Percentiles rank a stretch among this genome's conserved stretches.
phyloP scores from a whole-genome alignment of 2,888 invertebrate species.

The Luffia ferchaultella region DNA sequence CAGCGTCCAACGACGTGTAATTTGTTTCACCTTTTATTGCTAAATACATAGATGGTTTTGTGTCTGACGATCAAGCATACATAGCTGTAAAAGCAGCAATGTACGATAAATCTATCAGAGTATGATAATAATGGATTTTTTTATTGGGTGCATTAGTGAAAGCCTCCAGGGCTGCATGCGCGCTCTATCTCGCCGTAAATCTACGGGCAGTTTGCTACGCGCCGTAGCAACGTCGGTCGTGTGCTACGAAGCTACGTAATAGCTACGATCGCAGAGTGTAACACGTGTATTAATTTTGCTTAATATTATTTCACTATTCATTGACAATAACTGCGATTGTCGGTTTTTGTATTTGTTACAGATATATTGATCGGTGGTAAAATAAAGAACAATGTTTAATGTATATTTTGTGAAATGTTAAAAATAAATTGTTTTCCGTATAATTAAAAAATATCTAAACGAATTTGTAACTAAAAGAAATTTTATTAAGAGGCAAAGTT shows the following conservation, averaged over 20 bases:
- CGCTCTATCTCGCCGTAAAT: constrained; percentile 35
- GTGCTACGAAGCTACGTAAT: constrained; percentile 24
- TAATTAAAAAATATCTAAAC: background rate
- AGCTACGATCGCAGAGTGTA: background rate
- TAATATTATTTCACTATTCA: background rate
- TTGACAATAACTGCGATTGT: constrained; percentile 1
- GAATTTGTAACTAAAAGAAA: background rate
- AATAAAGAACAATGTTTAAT: background rate
- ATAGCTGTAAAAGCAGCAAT: background rate
- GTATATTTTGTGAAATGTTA: too few relatives aligned
- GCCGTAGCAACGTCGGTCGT: constrained; percentile 41
- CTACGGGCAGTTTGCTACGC: constrained; percentile 45
- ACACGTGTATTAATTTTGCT: background rate
- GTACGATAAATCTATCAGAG: background rate
- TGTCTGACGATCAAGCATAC: background rate
- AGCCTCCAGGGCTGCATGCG: constrained; percentile 31
- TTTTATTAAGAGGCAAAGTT: too few relatives aligned
- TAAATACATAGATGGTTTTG: background rate
- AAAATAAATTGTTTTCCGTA: background rate
- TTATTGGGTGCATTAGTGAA: constrained; percentile 5
- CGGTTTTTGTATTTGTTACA: background rate
- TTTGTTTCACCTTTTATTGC: background rate
- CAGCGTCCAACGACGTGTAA: background rate
- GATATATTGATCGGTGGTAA: background rate
- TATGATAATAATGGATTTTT: background rate